A percentile compares a stretch with the other conserved stretches of the same genome.
These are phyloP conservation scores for Drosophila cracens DNA, from an alignment of 2,888 invertebrate species.

Conservation along the genomic window DNA sequence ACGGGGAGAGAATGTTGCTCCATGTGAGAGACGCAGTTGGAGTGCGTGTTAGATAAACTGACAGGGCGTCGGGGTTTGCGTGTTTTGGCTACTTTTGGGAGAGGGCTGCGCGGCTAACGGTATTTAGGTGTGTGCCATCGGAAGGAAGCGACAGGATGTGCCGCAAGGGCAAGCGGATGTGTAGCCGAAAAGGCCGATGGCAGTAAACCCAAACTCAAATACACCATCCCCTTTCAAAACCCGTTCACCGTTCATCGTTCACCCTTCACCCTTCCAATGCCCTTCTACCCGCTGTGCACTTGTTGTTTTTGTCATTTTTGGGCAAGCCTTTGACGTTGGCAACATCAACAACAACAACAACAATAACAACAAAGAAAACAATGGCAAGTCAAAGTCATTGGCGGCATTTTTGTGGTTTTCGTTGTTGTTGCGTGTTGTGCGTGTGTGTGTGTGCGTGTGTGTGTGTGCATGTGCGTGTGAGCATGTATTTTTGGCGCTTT, in stretches of 20 bases:
- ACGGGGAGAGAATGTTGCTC: conserved; percentile 22
- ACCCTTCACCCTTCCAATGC: background rate
- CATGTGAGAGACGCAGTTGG: conserved; percentile 38
- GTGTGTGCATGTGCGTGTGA: conserved; percentile 11
- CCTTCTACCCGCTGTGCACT: background rate
- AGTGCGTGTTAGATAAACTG: conserved; percentile 79
- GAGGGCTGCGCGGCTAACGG: background rate
- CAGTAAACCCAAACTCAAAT: conserved; percentile 7
- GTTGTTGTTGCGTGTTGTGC: conserved; percentile 31
- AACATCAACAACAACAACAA: conserved; percentile 29
- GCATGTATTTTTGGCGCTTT: conserved; percentile 6
- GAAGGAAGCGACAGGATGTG: conserved; percentile 70
- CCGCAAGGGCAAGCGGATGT: conserved; percentile 80
- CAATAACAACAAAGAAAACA: conserved; percentile 39
- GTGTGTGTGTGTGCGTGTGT: conserved; percentile 19
- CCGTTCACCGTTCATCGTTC: background rate
- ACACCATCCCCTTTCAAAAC: background rate
- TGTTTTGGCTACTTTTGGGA: conserved; percentile 1
- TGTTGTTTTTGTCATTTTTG: conserved; percentile 42
- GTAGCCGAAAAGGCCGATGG: conserved; percentile 48
- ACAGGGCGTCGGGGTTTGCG: conserved; percentile 58
- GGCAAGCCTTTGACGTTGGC: conserved; percentile 48
- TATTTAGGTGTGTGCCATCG: conserved; percentile 44
- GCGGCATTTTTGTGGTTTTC: conserved; percentile 75
- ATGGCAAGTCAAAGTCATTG: conserved; percentile 53